These are phyloP conservation scores for Acanthiza pusilla DNA, from an alignment of 2,797 vertebrate species.

Conservation along the genomic window DNA sequence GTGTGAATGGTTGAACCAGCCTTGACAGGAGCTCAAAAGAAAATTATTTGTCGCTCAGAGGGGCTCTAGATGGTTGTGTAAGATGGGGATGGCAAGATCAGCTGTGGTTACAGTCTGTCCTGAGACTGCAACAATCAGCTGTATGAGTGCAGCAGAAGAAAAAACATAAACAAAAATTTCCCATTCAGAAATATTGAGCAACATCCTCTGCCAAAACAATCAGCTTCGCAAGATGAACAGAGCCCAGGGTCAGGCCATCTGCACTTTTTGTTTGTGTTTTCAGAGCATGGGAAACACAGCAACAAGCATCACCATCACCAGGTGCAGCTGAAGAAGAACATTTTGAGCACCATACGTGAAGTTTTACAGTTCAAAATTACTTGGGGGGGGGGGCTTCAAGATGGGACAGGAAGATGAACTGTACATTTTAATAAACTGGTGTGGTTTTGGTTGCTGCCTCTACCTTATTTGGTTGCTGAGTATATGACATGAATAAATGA, in stretches of 20 bases:
- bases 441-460: not conserved
- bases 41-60: not conserved
- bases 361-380: not conserved
- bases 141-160: not conserved
- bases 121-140: not conserved
- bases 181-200: not conserved
- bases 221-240: not conserved
- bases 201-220: not conserved
- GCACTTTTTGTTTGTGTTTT: not conserved
- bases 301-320: not conserved
- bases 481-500: not conserved
- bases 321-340: not conserved
- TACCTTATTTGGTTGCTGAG: not conserved
- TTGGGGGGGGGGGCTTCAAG: not conserved
- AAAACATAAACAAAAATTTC: not conserved
- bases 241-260: accelerated
- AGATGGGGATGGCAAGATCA: not conserved
- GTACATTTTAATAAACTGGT: not conserved
- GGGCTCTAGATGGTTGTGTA: not conserved
- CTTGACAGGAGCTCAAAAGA: not conserved
- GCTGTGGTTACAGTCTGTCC: not conserved
- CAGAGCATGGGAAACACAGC: not conserved
- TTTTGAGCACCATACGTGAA: not conserved
- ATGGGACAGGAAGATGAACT: not conserved
- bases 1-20: not conserved